Conservation (phyloP, 2,113 vertebrate species). For the Corynorhinus townsendii region DNA sequence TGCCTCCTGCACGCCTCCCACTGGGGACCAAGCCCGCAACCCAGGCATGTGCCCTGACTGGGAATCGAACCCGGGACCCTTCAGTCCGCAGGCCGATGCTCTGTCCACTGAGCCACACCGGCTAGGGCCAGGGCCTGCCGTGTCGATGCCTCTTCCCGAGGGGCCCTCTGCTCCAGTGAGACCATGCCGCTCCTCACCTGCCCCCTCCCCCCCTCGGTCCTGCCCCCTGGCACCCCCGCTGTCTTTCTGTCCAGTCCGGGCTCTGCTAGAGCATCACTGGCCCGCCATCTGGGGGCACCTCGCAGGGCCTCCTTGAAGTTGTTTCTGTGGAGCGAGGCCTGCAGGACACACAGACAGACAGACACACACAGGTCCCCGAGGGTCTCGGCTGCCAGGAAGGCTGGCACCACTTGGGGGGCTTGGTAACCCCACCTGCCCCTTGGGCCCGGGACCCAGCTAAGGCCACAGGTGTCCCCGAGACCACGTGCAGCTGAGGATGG, state of each 20-base stretch:
- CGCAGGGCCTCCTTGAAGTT: background rate
- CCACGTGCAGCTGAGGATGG: too few species aligned
- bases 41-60: too few species aligned
- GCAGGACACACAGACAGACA: too few species aligned
- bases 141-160: background rate
- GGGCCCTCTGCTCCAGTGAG: background rate
- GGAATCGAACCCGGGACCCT: too few species aligned
- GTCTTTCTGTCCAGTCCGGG: background rate
- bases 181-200: rapidly evolving
- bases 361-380: background rate
- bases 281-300: too few species aligned
- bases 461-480: background rate
- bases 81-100: too few species aligned
- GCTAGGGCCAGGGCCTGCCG: too few species aligned
- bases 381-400: background rate
- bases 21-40: too few species aligned
- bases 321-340: background rate
- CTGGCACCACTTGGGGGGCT: background rate
- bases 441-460: rapidly evolving
- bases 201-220: too few species aligned
- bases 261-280: background rate
- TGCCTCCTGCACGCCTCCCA: too few species aligned
- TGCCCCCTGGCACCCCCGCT: background rate
- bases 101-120: too few species aligned
- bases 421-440: background rate